These are phyloP conservation scores for Stomorhina lunata DNA, from an alignment of 2,888 invertebrate species.

Conservation along the genomic window DNA sequence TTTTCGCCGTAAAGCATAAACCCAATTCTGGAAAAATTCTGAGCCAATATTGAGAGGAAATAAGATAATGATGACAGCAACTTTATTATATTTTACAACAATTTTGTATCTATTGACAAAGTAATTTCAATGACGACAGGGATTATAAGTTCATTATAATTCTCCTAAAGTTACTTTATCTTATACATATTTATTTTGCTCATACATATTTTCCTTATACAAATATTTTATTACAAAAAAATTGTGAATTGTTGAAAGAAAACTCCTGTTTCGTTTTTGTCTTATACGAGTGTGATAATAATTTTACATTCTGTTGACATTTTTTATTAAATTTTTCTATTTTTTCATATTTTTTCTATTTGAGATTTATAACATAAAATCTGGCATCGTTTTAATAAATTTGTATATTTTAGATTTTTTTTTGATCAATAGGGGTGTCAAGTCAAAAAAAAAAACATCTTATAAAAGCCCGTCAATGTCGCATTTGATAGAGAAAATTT, in stretches of 20 bases:
- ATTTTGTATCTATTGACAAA: constrained; percentile 7
- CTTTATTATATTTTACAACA: constrained; percentile 29
- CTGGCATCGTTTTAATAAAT: no score
- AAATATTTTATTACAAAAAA: neutral
- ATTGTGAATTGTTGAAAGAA: neutral
- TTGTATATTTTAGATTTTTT: no score
- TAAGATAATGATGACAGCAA: constrained; percentile 8
- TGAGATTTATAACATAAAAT: no score
- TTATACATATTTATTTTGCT: no score
- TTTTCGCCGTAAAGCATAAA: neutral
- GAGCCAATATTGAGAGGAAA: neutral
- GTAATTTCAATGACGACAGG: neutral
- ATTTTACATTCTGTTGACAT: constrained; percentile 29
- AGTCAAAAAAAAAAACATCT: no score
- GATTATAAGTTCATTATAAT: neutral
- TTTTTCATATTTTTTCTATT: no score
- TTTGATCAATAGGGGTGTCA: no score
- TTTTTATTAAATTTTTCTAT: neutral
- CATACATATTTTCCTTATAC: neutral
- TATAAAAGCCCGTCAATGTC: no score
- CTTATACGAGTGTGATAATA: neutral
- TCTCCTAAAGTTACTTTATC: neutral
- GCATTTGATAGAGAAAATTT: no score
- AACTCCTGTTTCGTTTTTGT: neutral
- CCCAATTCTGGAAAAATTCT: neutral